Conservation (phyloP, 2,888 invertebrate species). For the Ferdinandea cuprea region DNA sequence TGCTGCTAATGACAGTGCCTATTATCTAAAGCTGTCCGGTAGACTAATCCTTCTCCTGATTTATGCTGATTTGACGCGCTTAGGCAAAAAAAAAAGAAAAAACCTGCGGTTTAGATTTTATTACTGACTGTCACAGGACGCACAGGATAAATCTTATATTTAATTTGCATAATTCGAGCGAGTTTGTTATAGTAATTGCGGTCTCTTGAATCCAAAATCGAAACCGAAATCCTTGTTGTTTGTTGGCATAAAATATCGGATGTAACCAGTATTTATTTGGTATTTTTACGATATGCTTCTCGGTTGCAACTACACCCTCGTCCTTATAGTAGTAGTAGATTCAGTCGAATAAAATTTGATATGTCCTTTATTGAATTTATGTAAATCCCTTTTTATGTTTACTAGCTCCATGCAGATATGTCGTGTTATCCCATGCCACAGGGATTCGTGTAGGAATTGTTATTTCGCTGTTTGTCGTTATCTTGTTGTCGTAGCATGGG, state of each 20-base stretch:
- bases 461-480: not conserved
- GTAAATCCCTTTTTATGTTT: constrained; percentile 16
- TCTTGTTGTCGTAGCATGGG: not conserved
- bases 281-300: constrained; percentile 7
- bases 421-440: not conserved
- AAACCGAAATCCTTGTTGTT: not conserved
- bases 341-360: constrained; percentile 25
- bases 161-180: constrained; percentile 44
- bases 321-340: constrained; percentile 10
- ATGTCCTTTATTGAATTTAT: constrained; percentile 28
- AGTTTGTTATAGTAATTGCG: not conserved
- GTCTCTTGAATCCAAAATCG: not conserved
- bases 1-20: constrained; percentile 2
- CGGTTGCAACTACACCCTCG: constrained; percentile 1
- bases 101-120: not conserved
- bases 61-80: not conserved
- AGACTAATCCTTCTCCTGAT: constrained; percentile 1
- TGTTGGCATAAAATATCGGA: not conserved
- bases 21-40: constrained; percentile 6
- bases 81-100: not conserved
- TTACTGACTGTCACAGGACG: not conserved
- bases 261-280: not conserved
- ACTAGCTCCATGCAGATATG: constrained; percentile 33
- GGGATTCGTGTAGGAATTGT: not conserved
- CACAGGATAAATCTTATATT: constrained; percentile 5